Evolutionary conservation across 2,888 invertebrate genomes (phyloP), one percentile per base, ranked within the genome.

Genomic region (Conops quadrifasciatus): DNA sequence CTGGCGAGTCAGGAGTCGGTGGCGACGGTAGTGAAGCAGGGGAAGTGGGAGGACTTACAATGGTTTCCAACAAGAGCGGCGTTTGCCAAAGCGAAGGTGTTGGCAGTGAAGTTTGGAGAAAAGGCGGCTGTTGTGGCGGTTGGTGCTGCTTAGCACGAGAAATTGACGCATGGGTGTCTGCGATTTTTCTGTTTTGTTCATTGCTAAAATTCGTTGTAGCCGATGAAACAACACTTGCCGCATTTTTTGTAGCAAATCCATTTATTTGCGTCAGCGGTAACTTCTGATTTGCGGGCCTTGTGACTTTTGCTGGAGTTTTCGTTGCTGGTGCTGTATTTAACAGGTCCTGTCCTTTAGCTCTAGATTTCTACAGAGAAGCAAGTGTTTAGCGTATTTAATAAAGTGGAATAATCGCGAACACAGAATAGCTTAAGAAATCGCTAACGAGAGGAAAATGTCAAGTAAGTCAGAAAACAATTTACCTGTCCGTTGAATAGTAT

Each of bases 401-500:
- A 15, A 36, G 4, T 9, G 36, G 9, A 36, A 36, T 36, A 7
- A 9, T 36, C 9, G 49, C 11, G 49, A 19, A 49, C 45, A 11
- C 45, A 36, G 36, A 9, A 9, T 9, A 36, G 9, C 36, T 7
- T 4, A 36, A 36, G 36, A 36, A 4, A 36, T 36, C 36, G 36
- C 36, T 36, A 36, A 36, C 9, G 36, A 56, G 13, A 21, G n/a
- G 56, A 56, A 56, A 56, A 13, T 13, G n/a, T 7, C 56, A 56
- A 19, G 11, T 56, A 24, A 19, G 5, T 21, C 9, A 56, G 53
- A 36, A 36, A 36, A 36, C 9, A 9, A 7, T 7, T 36, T 36
- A 86, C 86, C 82, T 86, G 86, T 78, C 85, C 82, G 80, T 84
- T 85, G 77, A 84, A 85, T 80, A 84, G 77, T 80, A 82, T 79